These are phyloP conservation scores for Myrmecophaga tridactyla DNA, from an alignment of 2,113 vertebrate genomes.

Conservation along the genomic window DNA sequence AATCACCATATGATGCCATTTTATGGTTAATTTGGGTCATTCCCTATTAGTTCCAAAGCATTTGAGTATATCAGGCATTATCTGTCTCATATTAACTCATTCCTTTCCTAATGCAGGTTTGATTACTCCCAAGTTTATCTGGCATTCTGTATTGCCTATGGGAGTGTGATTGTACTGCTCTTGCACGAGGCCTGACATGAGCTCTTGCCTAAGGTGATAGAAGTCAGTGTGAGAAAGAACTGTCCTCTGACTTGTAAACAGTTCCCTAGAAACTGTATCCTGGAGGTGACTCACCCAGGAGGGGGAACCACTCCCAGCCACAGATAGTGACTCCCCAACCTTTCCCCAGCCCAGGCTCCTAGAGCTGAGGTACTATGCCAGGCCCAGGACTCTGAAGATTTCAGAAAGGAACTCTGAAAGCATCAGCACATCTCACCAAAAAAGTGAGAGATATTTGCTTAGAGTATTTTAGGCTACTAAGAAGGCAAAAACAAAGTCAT, in stretches of 20 bases:
- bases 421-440: neutral
- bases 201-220: neutral
- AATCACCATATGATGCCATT: neutral
- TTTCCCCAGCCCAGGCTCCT: neutral
- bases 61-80: neutral
- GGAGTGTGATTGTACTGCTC: neutral
- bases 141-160: neutral
- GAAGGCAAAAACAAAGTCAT: neutral
- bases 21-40: neutral
- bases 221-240: neutral
- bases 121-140: neutral
- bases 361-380: neutral
- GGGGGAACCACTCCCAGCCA: neutral
- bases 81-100: neutral
- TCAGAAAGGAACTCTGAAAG: neutral
- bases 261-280: neutral
- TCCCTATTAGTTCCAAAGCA: neutral
- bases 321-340: neutral
- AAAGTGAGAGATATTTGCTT: neutral
- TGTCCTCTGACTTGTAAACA: neutral
- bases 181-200: neutral
- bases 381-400: no score
- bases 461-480: neutral
- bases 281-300: neutral
- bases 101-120: neutral